These are phyloP conservation scores for Mesaphorura yosii DNA, from an alignment of 1,140 invertebrate species.

Conservation along the genomic window DNA sequence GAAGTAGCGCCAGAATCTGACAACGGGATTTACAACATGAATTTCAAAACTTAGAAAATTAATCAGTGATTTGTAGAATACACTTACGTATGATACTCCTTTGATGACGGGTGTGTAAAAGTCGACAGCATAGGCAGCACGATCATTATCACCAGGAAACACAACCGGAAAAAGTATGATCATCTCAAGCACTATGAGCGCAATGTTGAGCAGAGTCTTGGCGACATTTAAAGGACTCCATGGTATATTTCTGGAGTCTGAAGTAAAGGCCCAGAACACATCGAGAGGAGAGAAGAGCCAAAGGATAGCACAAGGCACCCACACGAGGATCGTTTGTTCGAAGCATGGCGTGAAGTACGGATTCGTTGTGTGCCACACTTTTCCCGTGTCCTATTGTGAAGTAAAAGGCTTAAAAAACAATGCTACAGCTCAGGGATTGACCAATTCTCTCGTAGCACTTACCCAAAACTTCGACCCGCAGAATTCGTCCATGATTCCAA, in stretches of 20 bases:
- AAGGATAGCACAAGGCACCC: slow-evolving; percentile 52
- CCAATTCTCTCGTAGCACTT: neutral
- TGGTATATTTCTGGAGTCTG: slow-evolving; percentile 50
- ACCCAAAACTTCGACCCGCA: slow-evolving; percentile 9
- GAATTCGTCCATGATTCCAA: slow-evolving; percentile 1
- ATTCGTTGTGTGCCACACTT: slow-evolving; percentile 12
- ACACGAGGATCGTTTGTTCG: slow-evolving; percentile 58
- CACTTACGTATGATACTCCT: slow-evolving; percentile 29
- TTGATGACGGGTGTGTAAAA: slow-evolving; percentile 30
- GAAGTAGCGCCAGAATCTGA: slow-evolving; percentile 52
- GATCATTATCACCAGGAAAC: slow-evolving; percentile 33
- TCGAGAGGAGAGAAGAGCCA: slow-evolving; percentile 4
- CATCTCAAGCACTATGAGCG: slow-evolving; percentile 8
- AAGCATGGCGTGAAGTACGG: slow-evolving; percentile 21
- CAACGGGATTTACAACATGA: slow-evolving; percentile 33
- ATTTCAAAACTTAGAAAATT: neutral
- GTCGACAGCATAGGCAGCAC: slow-evolving; percentile 34
- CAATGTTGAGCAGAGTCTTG: slow-evolving; percentile 53
- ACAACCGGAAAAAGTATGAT: slow-evolving; percentile 1
- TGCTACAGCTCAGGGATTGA: neutral
- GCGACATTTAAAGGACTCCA: slow-evolving; percentile 47
- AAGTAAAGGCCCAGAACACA: slow-evolving; percentile 61
- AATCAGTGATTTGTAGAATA: neutral
- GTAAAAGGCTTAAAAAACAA: neutral
- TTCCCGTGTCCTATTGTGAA: slow-evolving; percentile 12